Percentiles rank a stretch among this genome's conserved stretches.
phyloP scores from a whole-genome alignment of 2,888 invertebrate species.

The Tuberolachnus salignus region DNA sequence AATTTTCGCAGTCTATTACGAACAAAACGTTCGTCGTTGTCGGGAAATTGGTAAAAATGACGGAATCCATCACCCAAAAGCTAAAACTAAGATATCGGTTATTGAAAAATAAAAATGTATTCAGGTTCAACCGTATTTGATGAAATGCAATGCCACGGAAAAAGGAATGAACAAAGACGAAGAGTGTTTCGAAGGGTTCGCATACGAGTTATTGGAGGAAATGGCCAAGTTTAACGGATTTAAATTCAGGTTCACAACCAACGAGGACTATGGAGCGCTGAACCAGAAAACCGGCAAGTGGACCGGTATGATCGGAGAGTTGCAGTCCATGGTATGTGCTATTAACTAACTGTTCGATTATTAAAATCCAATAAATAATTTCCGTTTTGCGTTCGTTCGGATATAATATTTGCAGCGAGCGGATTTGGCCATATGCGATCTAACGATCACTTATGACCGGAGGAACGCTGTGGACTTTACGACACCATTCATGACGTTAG shows the following conservation, averaged over 20 bases:
- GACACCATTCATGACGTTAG: constrained; percentile 96
- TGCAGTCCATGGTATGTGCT: constrained; percentile 73
- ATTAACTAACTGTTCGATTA: background rate
- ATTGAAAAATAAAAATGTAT: background rate
- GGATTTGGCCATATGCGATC: constrained; percentile 91
- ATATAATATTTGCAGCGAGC: constrained; percentile 72
- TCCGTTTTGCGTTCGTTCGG: background rate
- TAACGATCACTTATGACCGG: constrained; percentile 92
- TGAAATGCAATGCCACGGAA: constrained; percentile 62
- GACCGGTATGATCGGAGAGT: constrained; percentile 77
- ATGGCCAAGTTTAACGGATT: constrained; percentile 75
- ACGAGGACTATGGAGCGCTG: constrained; percentile 67
- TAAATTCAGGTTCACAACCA: constrained; percentile 75
- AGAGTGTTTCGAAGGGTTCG: constrained; percentile 74
- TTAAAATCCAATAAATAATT: background rate
- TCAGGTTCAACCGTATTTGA: constrained; percentile 74
- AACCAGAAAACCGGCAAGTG: constrained; percentile 76
- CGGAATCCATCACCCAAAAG: background rate
- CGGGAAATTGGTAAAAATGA: constrained; percentile 72
- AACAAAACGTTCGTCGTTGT: constrained; percentile 76
- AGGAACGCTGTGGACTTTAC: constrained; percentile 90
- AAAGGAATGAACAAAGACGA: constrained; percentile 34
- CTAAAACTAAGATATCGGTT: background rate
- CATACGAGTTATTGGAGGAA: constrained; percentile 85
- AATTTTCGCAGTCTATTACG: constrained; percentile 69